Base-by-base conservation (phyloP, 2,888 invertebrate genomes). In the Bombylius major region DNA sequence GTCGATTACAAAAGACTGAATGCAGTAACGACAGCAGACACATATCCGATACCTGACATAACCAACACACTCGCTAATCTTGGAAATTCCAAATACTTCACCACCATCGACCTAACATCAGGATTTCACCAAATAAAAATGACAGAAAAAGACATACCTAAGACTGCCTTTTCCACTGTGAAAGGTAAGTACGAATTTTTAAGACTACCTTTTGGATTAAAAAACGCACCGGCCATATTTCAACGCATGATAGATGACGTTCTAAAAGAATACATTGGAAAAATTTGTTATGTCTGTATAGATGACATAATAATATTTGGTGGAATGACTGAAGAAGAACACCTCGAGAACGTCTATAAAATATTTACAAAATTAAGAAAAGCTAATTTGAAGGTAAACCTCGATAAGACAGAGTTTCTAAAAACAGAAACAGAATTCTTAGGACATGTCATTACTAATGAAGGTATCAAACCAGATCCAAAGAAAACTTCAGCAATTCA, bases 381-480 rank as follows among this genome's bases (percentile, higher is more conserved):
- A 23, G 53, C 34, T 5, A 47, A 33, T n/a, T 34, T 47, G 11
- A 7, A 12, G 9, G 47, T 53, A 7, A 53, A 53, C 36, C n/a
- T 47, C 8, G 47, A 47, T 13, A 47, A 47, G 33, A 53, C 47
- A 9, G 23, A 51, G 8, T 42, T 45, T 33, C 45, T 51, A 11
- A 51, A 51, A 44, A 14, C 46, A 1, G 50, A 52, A 54, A 59
- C 60, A 2, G 58, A 61, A 45, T 59, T 61, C 42, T 44, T 59
- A 12, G 59, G 60, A 7, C 54, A 58, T 39, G 36, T 57, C 5
- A 51, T 60, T 5, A 57, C 58, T 7, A 31, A 49, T 13, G 49
- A 56, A 23, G 61, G 61, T 6, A 58, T 60, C 46, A 55, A 53
- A 44, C 56, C 60, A 3, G 55, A 61, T 32, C 9, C 39, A 4